phyloP scores from a whole-genome alignment of 2,113 vertebrate species.

The Fulica atra region DNA sequence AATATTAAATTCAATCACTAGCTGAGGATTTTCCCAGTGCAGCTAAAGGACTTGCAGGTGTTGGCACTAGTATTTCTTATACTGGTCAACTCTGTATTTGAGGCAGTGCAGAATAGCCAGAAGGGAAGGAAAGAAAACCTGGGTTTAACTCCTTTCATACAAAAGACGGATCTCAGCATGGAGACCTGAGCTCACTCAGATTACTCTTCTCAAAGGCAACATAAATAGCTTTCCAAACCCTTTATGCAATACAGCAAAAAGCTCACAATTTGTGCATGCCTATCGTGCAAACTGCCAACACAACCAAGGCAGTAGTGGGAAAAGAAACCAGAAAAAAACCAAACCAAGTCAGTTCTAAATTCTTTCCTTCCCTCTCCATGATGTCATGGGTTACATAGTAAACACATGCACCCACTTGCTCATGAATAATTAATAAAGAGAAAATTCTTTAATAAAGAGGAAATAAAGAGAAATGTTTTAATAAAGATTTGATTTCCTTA shows the following conservation, averaged over 20 bases:
- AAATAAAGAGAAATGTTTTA: neutral
- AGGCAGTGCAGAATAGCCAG: neutral
- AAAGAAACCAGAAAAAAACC: neutral
- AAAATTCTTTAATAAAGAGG: neutral
- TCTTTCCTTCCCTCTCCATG: neutral
- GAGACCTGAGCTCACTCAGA: neutral
- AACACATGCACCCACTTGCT: neutral
- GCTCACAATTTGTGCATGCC: neutral
- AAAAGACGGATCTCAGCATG: neutral
- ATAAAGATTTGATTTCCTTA: neutral
- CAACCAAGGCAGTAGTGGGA: neutral
- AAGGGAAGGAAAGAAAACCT: neutral
- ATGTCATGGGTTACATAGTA: rapidly evolving
- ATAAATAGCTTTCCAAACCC: neutral
- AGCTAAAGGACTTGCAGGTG: neutral
- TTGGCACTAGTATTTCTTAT: neutral
- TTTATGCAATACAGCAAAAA: neutral
- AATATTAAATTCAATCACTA: neutral
- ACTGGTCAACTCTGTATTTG: neutral
- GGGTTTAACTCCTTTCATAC: neutral
- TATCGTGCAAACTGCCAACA: neutral
- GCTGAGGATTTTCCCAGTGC: neutral
- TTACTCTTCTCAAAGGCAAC: neutral
- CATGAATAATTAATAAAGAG: neutral
- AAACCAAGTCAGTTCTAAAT: neutral